These are phyloP conservation scores for Chironomus riparius DNA, from an alignment of 2,888 invertebrate genomes.

Conservation along the genomic window DNA sequence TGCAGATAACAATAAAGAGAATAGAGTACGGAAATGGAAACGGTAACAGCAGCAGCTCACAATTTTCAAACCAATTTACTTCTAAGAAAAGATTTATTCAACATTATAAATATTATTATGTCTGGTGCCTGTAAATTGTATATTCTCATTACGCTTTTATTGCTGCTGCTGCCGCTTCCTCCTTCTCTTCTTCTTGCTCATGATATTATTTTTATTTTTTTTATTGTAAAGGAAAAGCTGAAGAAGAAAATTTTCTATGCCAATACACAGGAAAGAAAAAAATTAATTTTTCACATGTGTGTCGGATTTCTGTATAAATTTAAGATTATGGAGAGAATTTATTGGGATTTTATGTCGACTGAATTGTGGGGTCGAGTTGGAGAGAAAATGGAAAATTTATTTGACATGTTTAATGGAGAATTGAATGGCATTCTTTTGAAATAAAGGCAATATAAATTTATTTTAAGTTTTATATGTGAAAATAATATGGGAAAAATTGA, in stretches of 20 bases:
- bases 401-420: no score
- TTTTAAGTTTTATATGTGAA: no score
- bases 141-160: conserved; percentile 23
- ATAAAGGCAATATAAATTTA: no score
- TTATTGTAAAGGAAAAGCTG: no score
- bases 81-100: conserved; percentile 17
- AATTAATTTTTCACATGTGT: background rate
- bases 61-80: conserved; percentile 23
- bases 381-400: no score
- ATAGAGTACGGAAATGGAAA: no score
- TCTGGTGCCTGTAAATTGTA: conserved; percentile 19
- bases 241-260: no score
- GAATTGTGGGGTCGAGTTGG: background rate
- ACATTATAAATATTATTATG: conserved; percentile 9
- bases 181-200: background rate
- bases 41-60: background rate
- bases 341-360: background rate
- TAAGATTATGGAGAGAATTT: background rate
- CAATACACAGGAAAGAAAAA: no score
- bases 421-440: no score
- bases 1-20: no score
- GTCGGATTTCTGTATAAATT: background rate
- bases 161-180: background rate
- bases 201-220: background rate
- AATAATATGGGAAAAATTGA: no score